phyloP scores from a whole-genome alignment of 1,140 invertebrate species.

The Nasonia longicornis region DNA sequence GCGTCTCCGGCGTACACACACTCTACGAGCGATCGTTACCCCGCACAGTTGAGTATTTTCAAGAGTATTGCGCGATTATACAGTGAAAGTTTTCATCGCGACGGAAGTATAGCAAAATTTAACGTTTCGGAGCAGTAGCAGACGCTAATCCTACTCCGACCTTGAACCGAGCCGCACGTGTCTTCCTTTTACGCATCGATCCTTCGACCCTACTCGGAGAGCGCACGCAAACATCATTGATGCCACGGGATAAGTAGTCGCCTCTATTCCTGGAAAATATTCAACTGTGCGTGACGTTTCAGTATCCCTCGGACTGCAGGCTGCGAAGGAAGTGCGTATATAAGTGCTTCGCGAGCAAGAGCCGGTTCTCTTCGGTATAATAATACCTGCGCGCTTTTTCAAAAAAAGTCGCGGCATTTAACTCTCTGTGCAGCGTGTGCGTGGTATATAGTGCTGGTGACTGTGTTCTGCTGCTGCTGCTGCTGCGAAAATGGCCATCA shows the following conservation, averaged over 20 bases:
- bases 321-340: not conserved
- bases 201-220: too few relatives aligned
- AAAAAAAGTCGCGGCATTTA: not conserved
- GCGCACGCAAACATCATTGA: too few relatives aligned
- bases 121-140: too few relatives aligned
- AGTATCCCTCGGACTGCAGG: not conserved
- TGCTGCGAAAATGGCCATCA: constrained; percentile 55
- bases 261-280: not conserved
- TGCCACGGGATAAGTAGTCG: too few relatives aligned
- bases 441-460: not conserved
- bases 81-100: too few relatives aligned
- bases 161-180: too few relatives aligned
- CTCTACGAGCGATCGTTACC: too few relatives aligned
- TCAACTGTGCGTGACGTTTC: not conserved
- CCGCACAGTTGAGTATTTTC: not conserved
- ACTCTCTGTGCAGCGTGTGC: not conserved
- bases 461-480: not conserved
- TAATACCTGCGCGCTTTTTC: not conserved
- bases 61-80: too few relatives aligned
- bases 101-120: too few relatives aligned
- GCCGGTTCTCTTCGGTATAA: not conserved
- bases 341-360: not conserved
- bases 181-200: too few relatives aligned
- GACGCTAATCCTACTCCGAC: too few relatives aligned
- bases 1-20: not conserved